Percentiles rank a stretch among this genome's conserved stretches.
phyloP scores from a whole-genome alignment of 2,888 invertebrate genomes.

The Drosophila barbarae region DNA sequence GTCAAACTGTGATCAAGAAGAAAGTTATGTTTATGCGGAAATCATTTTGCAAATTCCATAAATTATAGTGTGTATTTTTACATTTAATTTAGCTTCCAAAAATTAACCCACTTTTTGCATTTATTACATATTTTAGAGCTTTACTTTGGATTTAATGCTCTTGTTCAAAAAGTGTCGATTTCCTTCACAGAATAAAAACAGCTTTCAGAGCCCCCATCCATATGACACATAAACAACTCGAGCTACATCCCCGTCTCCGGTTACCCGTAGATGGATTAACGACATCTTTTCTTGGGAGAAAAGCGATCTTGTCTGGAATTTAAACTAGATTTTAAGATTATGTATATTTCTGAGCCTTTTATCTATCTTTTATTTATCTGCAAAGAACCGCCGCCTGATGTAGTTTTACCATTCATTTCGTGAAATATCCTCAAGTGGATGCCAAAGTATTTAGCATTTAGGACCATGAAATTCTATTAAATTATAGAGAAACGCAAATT shows the following conservation, averaged over 20 bases:
- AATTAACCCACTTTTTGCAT: neutral
- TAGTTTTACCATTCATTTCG: neutral
- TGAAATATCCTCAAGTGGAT: neutral
- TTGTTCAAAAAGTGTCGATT: neutral
- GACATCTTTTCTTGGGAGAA: neutral
- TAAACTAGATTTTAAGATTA: neutral
- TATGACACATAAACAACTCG: neutral
- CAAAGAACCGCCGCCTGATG: no score
- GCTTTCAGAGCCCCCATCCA: constrained; percentile 1
- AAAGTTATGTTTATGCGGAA: neutral
- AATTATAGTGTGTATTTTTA: neutral
- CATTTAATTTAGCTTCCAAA: neutral
- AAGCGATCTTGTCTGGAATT: neutral
- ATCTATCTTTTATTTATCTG: no score
- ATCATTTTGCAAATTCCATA: no score
- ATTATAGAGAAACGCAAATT: neutral
- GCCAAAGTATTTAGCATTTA: neutral
- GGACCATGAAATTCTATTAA: neutral
- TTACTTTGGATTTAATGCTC: neutral
- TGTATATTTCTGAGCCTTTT: no score
- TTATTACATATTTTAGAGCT: neutral
- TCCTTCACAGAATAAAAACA: constrained; percentile 4
- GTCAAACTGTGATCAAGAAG: constrained; percentile 1
- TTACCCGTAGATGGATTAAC: constrained; percentile 2
- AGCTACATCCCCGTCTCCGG: neutral